These are phyloP conservation scores for Porites lutea DNA, from an alignment of 64 coral and sea anemone genomes.

Conservation along the genomic window DNA sequence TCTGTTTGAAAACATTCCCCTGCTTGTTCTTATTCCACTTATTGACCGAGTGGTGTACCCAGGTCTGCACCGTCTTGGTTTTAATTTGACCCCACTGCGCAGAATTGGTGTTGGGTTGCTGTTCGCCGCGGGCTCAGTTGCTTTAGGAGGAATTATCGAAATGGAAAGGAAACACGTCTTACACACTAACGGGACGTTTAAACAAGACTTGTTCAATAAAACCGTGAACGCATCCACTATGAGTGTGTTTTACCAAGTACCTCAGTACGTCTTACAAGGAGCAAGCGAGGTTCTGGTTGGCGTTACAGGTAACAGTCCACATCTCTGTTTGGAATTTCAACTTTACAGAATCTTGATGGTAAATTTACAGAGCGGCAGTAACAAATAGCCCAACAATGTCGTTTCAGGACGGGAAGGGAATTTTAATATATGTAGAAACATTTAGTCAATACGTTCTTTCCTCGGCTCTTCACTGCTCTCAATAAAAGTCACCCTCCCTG, in stretches of 20 bases:
- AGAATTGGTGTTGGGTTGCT: slow-evolving; percentile 83
- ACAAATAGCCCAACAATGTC: no score
- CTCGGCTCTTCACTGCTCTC: no score
- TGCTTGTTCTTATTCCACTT: slow-evolving; percentile 69
- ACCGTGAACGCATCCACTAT: slow-evolving; percentile 60
- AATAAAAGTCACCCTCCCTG: no score
- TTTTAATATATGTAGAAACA: no score
- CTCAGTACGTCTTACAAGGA: slow-evolving; percentile 69
- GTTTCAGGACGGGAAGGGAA: no score
- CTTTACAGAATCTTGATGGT: not conserved
- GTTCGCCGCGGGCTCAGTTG: slow-evolving; percentile 65
- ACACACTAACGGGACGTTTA: slow-evolving; percentile 29
- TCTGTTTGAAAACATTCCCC: slow-evolving; percentile 43
- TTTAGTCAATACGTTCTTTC: no score
- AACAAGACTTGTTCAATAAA: slow-evolving; percentile 50
- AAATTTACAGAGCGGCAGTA: no score
- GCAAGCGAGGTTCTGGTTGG: slow-evolving; percentile 61
- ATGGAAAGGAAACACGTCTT: slow-evolving; percentile 59
- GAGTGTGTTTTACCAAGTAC: slow-evolving; percentile 78
- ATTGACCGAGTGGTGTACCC: slow-evolving; percentile 74
- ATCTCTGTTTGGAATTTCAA: not conserved
- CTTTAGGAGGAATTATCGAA: slow-evolving; percentile 73
- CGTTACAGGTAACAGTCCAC: slow-evolving; percentile 57
- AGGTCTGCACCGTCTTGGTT: slow-evolving; percentile 33
- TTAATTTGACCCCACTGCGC: slow-evolving; percentile 71